phyloP scores from a whole-genome alignment of 2,113 vertebrate genomes.

The Lipophrys pholis region DNA sequence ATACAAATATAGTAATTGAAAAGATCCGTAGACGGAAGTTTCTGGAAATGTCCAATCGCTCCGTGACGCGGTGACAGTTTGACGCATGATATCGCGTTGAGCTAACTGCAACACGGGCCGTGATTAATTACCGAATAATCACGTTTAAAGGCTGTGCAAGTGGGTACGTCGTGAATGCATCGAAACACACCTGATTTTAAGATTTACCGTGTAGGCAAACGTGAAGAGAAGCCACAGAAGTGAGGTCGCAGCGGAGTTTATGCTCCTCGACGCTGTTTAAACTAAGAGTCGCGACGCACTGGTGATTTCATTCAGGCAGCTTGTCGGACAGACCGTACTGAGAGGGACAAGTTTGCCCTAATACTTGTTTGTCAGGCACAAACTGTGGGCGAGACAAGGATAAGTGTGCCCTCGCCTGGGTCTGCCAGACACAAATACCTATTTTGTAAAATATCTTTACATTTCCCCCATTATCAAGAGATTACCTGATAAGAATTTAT shows the following conservation, averaged over 20 bases:
- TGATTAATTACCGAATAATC: too few species aligned
- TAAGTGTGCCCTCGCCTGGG: too few species aligned
- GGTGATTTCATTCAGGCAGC: slow-evolving; percentile 73
- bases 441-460: too few species aligned
- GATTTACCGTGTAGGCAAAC: not conserved
- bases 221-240: not conserved
- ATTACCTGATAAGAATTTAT: too few species aligned
- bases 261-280: slow-evolving; percentile 9
- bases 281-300: slow-evolving; percentile 35
- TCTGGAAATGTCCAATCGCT: slow-evolving; percentile 50
- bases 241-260: not conserved
- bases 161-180: not conserved
- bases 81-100: slow-evolving; percentile 56
- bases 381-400: too few species aligned
- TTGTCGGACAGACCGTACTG: slow-evolving; percentile 18
- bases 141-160: not conserved
- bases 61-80: slow-evolving; percentile 38
- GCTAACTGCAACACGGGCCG: slow-evolving; percentile 19
- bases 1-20: too few species aligned
- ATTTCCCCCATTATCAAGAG: too few species aligned
- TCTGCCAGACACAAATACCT: too few species aligned
- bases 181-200: slow-evolving; percentile 36
- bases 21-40: slow-evolving; percentile 27
- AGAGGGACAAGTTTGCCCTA: accelerated
- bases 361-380: too few species aligned